Evolutionary conservation across 2,113 vertebrate genomes (phyloP), one percentile per base, ranked within the genome.

Genomic region (Bos indicus): DNA sequence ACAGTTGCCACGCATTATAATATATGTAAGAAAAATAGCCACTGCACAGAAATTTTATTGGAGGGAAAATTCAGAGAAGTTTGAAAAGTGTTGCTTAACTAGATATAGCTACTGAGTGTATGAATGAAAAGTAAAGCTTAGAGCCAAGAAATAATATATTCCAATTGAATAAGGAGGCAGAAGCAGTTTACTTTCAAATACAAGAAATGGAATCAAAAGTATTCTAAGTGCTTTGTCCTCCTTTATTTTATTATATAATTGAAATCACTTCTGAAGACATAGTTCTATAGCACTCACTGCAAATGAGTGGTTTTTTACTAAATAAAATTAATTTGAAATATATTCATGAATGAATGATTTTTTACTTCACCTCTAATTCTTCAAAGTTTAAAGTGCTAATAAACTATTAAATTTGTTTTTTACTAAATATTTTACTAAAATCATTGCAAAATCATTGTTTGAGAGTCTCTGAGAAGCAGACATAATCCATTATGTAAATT

Each of bases 361-460:
- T 89, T 40, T 87, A 80, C 2, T 91, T 91, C 11, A 86, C 43
- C 7, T 95, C 12, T 6, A 77, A 17, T 14, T 21, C 11, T 94
- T 26, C 80, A 84, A 81, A 90, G 48, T 78, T 90, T 94, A 17
- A 96, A 97, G 64, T 64, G 46, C 15, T 54, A 83, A 33, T 86
- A 87, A 92, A 59, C 19, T 28, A 89, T 9, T 96, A 15, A 82
- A 28, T 60, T 62, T 88, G 3, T 71, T 74, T 93, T 91, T 21
- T 1, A 81, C 60, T 52, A 86, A 85, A 64, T 48, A 77, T 92
- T 97, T 96, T 89, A 91, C 36, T 26, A 52, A 83, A 90, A 48
- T 78, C 5, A 60, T 81, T 90, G 85, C 9, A 88, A 90, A 71
- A 56, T 84, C 74, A 90, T 67, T 77, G 94, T 94, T 98, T n/a